Evolutionary conservation across 2,797 vertebrate species (phyloP).

Genomic region (Phalloptychus januarius): DNA sequence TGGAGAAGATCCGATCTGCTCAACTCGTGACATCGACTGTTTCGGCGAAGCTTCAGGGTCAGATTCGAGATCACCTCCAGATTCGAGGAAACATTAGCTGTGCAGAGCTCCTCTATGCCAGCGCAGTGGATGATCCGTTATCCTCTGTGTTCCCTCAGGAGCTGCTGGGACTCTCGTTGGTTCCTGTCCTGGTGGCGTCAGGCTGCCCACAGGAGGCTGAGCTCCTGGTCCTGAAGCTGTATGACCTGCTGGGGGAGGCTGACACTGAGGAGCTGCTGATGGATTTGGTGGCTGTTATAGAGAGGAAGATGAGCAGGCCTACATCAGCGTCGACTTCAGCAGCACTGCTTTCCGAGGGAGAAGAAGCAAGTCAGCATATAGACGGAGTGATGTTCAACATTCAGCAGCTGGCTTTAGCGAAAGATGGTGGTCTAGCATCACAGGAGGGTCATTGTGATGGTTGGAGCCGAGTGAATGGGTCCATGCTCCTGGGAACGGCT

Average conservation of each 20-base stretch:
- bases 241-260: constrained; percentile 67
- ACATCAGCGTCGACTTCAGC: constrained; percentile 18
- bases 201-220: constrained; percentile 78
- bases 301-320: constrained; percentile 49
- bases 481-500: constrained; percentile 50
- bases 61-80: constrained; percentile 44
- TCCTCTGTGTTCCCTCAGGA: constrained; percentile 73
- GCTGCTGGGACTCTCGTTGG: constrained; percentile 82
- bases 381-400: constrained; percentile 82
- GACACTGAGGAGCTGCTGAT: constrained; percentile 76
- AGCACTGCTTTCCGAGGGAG: constrained; percentile 15
- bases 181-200: constrained; percentile 79
- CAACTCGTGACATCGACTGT: constrained; percentile 57
- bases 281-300: constrained; percentile 76
- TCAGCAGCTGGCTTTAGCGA: constrained; percentile 60
- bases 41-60: constrained; percentile 55
- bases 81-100: constrained; percentile 77
- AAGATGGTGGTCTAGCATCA: constrained; percentile 1
- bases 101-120: constrained; percentile 69
- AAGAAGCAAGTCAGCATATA: constrained; percentile 33
- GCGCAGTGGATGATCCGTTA: constrained; percentile 69
- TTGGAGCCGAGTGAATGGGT: constrained; percentile 72
- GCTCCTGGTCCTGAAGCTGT: constrained; percentile 72
- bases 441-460: constrained; percentile 62
- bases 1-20: constrained; percentile 52